Conservation (phyloP, 1,140 invertebrate genomes). For the Lasioglossum albipes region DNA sequence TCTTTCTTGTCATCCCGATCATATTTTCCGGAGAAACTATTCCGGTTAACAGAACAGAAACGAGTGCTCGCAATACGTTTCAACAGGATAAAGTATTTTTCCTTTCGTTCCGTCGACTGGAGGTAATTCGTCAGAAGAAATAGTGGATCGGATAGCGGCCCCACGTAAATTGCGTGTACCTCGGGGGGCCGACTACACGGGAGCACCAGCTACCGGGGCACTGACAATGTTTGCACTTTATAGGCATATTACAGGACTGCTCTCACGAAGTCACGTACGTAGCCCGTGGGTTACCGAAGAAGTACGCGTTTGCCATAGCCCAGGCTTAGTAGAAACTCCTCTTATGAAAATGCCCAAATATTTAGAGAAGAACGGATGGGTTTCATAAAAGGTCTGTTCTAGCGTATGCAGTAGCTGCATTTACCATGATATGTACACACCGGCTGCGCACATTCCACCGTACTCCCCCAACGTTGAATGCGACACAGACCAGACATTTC, state of each 20-base stretch:
- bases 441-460: slow-evolving; percentile 1
- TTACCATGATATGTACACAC: slow-evolving; percentile 37
- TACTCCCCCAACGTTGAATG: slow-evolving; percentile 15
- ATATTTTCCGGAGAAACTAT: no score
- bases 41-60: neutral
- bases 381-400: slow-evolving; percentile 48
- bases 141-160: neutral
- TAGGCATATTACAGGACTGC: slow-evolving; percentile 50
- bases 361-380: slow-evolving; percentile 51
- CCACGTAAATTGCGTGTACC: slow-evolving; percentile 43
- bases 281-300: slow-evolving; percentile 22
- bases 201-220: slow-evolving; percentile 5
- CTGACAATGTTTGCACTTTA: slow-evolving; percentile 39
- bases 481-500: slow-evolving; percentile 29
- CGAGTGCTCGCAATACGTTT: neutral
- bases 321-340: neutral
- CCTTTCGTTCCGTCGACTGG: neutral
- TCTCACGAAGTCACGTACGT: slow-evolving; percentile 45
- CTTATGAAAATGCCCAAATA: slow-evolving; percentile 61
- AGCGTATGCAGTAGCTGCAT: slow-evolving; percentile 26
- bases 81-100: neutral
- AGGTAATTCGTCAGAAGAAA: slow-evolving; percentile 11
- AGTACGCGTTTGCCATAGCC: slow-evolving; percentile 37
- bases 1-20: no score
- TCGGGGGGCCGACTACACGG: slow-evolving; percentile 11